Evolutionary conservation across 2,888 invertebrate genomes (phyloP), one percentile per base, ranked within the genome.

Genomic region (Orthonevra nobilis): DNA sequence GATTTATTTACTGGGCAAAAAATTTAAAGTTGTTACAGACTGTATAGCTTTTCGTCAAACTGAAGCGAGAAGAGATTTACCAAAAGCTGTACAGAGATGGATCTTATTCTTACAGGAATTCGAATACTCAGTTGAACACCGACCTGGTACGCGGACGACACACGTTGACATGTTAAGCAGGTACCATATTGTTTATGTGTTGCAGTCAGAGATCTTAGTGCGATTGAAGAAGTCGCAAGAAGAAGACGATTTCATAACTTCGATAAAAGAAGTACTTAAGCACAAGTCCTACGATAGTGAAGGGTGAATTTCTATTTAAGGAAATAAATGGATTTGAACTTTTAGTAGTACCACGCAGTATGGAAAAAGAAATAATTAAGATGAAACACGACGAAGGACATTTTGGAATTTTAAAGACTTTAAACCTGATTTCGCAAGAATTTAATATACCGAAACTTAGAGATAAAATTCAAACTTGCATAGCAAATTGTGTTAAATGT

Each of bases 381-480:
- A 5, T 52, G 9, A 61, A 70, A 17, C 73, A 64, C 6, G 32
- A 58, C 3, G 56, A 66, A 14, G 54, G 60, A 9, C 46, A 66
- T 12, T 68, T 74, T 58, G 64, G 46, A 12, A 20, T 50, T 0
- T 23, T 34, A 6, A 74, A 73, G 36, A 58, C 28, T 7, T 9
- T 42, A 15, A 30, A 50, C 10, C 15, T 42, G 0, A 32, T 70
- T 9, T 44, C 23, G n/a, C 44, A 52, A 42, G 60, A 58, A 19
- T 48, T 64, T 36, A 66, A 30, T 14, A 61, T 70, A 23, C 20
- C 48, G 6, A 70, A 28, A 17, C 17, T 38, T 3, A 42, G 46
- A 17, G n/a, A 60, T 15, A 44, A 58, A 60, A 36, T 60, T 2
- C 23, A 58, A 15, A 38, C 6, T 5, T 52, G 15, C 17, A 38